A percentile compares a stretch with the other conserved stretches of the same genome.
These are phyloP conservation scores for Percopsis transmontana DNA, from an alignment of 2,113 vertebrate genomes.

Conservation along the genomic window DNA sequence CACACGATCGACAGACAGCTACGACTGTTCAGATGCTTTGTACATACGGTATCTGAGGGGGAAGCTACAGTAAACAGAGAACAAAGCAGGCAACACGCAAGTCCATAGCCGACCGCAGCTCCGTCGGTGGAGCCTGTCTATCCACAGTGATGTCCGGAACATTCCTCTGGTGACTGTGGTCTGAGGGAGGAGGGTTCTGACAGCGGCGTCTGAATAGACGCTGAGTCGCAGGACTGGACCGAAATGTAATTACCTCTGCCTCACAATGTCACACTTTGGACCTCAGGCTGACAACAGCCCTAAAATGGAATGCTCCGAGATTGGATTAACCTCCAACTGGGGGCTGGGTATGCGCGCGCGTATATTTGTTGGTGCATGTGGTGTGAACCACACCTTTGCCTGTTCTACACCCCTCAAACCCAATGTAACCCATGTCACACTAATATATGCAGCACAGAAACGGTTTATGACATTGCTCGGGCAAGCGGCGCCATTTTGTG, in stretches of 20 bases:
- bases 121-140: constrained; percentile 15
- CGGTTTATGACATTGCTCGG: constrained; percentile 48
- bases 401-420: constrained; percentile 45
- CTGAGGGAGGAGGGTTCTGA: constrained; percentile 59
- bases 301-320: constrained; percentile 66
- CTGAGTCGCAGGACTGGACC: constrained; percentile 70
- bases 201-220: constrained; percentile 67
- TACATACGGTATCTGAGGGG: no score
- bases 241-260: constrained; percentile 78
- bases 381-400: constrained; percentile 46
- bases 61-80: no score
- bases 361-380: constrained; percentile 6
- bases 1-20: no score
- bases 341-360: constrained; percentile 11
- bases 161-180: constrained; percentile 61
- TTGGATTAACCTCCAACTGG: constrained; percentile 75
- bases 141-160: constrained; percentile 32
- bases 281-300: constrained; percentile 69
- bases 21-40: no score
- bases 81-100: no score
- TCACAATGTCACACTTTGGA: constrained; percentile 75
- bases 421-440: constrained; percentile 34
- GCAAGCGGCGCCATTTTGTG: constrained; percentile 41
- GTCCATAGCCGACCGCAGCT: no score
- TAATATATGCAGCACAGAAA: constrained; percentile 32